Evolutionary conservation across 2,888 invertebrate species (phyloP).

Genomic region (Papilio gigon): DNA sequence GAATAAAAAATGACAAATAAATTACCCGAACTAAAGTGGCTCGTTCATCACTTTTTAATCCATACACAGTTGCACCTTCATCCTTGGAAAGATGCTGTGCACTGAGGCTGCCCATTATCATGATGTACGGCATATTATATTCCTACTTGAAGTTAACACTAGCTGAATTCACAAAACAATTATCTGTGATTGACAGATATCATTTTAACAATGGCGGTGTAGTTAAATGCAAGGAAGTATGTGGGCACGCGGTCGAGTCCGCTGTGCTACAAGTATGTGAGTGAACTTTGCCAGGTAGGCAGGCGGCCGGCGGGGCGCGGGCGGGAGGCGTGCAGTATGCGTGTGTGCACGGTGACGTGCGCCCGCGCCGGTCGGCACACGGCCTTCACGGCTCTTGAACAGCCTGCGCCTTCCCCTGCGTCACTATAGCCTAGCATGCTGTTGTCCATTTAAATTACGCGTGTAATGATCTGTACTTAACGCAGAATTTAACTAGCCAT

Average conservation of each 20-base stretch:
- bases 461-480: constrained; percentile 10
- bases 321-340: constrained; percentile 45
- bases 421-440: constrained; percentile 32
- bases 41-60: constrained; percentile 76
- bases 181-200: constrained; percentile 54
- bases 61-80: constrained; percentile 76
- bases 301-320: constrained; percentile 42
- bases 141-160: constrained; percentile 32
- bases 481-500: background rate
- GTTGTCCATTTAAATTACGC: constrained; percentile 28
- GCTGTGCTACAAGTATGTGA: constrained; percentile 62
- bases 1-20: constrained; percentile 24
- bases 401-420: constrained; percentile 53
- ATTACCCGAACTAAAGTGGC: constrained; percentile 56
- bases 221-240: constrained; percentile 16
- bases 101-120: constrained; percentile 78
- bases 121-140: constrained; percentile 74
- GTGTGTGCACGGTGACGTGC: constrained; percentile 56
- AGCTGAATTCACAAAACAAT: constrained; percentile 47
- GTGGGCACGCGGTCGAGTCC: constrained; percentile 55
- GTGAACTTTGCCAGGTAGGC: constrained; percentile 68
- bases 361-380: constrained; percentile 64
- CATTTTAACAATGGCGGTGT: constrained; percentile 56
- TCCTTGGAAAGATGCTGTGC: constrained; percentile 74
- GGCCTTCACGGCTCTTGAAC: constrained; percentile 74